These are phyloP conservation scores for Muraenolepis orangiensis DNA, from an alignment of 2,797 vertebrate genomes.

Conservation along the genomic window DNA sequence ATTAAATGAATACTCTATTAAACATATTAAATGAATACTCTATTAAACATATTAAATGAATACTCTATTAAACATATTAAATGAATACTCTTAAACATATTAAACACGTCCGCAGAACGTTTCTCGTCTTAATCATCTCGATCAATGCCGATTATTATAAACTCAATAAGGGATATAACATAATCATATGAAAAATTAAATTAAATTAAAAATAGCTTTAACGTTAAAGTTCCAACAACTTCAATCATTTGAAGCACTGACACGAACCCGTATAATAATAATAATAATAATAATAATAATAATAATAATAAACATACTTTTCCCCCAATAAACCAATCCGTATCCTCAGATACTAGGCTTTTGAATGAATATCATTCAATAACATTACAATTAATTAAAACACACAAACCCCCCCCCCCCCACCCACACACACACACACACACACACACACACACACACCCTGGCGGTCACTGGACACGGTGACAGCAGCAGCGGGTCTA, in stretches of 20 bases:
- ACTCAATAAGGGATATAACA: neutral
- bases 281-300: no score
- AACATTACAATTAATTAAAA: no score
- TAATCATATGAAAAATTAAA: no score
- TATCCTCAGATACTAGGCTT: neutral
- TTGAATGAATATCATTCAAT: neutral
- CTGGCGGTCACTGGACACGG: neutral
- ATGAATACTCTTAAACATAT: no score
- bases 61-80: no score
- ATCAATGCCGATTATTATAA: neutral
- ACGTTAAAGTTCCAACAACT: neutral
- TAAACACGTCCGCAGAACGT: neutral
- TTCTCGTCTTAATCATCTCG: neutral
- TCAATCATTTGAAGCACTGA: neutral
- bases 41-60: no score
- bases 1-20: no score
- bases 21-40: no score
- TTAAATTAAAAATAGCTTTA: neutral
- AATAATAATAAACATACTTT: no score
- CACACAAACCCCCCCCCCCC: no score
- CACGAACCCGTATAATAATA: neutral
- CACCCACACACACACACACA: no score
- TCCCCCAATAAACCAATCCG: neutral
- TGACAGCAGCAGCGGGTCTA: conserved; percentile 51
- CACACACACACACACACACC: neutral